A percentile compares a stretch with the other conserved stretches of the same genome.
These are phyloP conservation scores for Yasuhikotakia modesta DNA, from an alignment of 2,797 vertebrate genomes.

Conservation along the genomic window DNA sequence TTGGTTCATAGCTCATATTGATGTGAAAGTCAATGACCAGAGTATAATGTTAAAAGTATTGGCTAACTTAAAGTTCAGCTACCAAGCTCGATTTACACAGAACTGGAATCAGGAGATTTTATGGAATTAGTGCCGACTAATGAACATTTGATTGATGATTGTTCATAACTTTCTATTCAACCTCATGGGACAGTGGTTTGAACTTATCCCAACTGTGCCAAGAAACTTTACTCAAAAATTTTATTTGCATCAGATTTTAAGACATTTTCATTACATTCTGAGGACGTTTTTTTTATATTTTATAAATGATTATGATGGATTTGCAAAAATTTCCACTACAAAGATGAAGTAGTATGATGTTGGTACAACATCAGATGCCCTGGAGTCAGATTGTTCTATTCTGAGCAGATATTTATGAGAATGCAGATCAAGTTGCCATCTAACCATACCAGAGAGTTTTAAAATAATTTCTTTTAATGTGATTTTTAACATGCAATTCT, in stretches of 20 bases:
- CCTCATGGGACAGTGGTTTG: not conserved
- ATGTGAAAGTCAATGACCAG: conserved; percentile 67
- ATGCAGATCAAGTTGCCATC: too few relatives aligned
- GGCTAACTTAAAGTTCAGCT: conserved; percentile 54
- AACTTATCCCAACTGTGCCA: not conserved
- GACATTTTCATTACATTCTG: too few relatives aligned
- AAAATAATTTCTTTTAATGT: too few relatives aligned
- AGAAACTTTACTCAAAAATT: too few relatives aligned
- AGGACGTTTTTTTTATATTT: not conserved
- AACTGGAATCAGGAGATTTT: conserved; percentile 29
- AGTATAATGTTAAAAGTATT: conserved; percentile 65
- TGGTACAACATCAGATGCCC: too few relatives aligned
- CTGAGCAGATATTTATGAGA: too few relatives aligned
- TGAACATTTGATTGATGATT: not conserved
- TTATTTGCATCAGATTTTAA: too few relatives aligned
- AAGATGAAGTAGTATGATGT: too few relatives aligned
- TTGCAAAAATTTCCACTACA: not conserved
- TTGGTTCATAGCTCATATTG: conserved; percentile 64
- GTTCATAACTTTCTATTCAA: not conserved
- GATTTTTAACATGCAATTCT: too few relatives aligned
- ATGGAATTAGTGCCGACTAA: not conserved
- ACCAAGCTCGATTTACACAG: conserved; percentile 47
- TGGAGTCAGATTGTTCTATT: too few relatives aligned
- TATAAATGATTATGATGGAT: not conserved
- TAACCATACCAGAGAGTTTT: too few relatives aligned